Evolutionary conservation across 2,113 vertebrate species (phyloP).

Genomic region (Crotalus helleri): DNA sequence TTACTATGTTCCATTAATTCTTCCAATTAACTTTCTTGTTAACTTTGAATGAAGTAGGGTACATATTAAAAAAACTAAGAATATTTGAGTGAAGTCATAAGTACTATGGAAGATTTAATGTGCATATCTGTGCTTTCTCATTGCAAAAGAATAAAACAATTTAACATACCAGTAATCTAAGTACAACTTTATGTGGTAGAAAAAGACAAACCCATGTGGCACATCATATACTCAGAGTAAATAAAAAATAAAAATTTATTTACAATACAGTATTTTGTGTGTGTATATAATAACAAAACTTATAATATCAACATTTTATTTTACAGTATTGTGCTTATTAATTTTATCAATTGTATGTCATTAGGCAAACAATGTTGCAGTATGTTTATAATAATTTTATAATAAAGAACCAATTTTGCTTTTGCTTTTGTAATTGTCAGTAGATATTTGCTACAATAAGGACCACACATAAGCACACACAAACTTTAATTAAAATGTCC

Average conservation of each 20-base stretch:
- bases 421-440: slow-evolving; percentile 38
- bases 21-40: neutral
- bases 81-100: neutral
- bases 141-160: slow-evolving; percentile 74
- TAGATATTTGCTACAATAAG: slow-evolving; percentile 38
- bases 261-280: slow-evolving; percentile 84
- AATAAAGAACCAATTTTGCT: slow-evolving; percentile 51
- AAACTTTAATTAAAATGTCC: slow-evolving; percentile 47
- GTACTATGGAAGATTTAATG: neutral
- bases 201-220: slow-evolving; percentile 71
- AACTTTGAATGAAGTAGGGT: neutral
- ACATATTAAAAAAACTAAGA: neutral
- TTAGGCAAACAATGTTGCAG: slow-evolving; percentile 88
- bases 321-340: slow-evolving; percentile 90
- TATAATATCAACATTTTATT: slow-evolving; percentile 86
- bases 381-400: slow-evolving; percentile 67
- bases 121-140: slow-evolving; percentile 26
- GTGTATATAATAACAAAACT: slow-evolving; percentile 80
- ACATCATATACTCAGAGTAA: slow-evolving; percentile 81
- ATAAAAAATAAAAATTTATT: slow-evolving; percentile 88
- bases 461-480: slow-evolving; percentile 43
- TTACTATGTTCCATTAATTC: neutral
- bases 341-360: slow-evolving; percentile 83
- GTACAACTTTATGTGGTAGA: slow-evolving; percentile 75
- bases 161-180: slow-evolving; percentile 75